Percentiles rank a stretch among this genome's conserved stretches.
These are phyloP conservation scores for Benitochromis conjunctus DNA, from an alignment of 2,113 vertebrate genomes.

Conservation along the genomic window DNA sequence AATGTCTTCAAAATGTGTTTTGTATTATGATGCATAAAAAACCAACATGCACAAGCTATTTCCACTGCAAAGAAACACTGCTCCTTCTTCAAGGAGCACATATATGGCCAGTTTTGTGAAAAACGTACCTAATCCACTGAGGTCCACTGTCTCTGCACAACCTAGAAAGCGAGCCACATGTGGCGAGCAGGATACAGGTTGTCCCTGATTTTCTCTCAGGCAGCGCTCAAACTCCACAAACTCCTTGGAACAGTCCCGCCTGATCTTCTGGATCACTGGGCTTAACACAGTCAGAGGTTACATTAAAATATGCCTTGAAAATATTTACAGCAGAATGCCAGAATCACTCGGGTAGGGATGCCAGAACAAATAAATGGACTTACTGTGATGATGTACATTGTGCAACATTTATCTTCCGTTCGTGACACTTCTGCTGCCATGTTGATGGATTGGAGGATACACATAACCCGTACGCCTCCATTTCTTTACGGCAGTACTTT, in stretches of 20 bases:
- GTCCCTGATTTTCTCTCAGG: conserved; percentile 77
- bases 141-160: conserved; percentile 84
- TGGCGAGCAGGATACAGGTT: conserved; percentile 73
- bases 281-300: conserved; percentile 49
- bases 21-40: not conserved
- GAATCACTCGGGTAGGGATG: not conserved
- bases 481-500: conserved; percentile 81
- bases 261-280: conserved; percentile 87
- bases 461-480: conserved; percentile 87
- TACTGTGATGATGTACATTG: conserved; percentile 91
- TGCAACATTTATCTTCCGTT: conserved; percentile 83
- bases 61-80: not conserved
- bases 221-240: conserved; percentile 87
- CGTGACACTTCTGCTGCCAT: conserved; percentile 85
- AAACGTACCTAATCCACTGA: conserved; percentile 62
- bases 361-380: conserved; percentile 46
- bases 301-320: not conserved
- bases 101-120: not conserved
- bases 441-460: conserved; percentile 82
- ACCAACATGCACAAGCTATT: not conserved
- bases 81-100: not conserved
- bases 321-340: not conserved
- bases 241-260: conserved; percentile 76
- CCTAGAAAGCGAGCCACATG: conserved; percentile 80
- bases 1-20: not conserved